Conservation (phyloP, 2,888 invertebrate species). For the Nemapogon koenigi region DNA sequence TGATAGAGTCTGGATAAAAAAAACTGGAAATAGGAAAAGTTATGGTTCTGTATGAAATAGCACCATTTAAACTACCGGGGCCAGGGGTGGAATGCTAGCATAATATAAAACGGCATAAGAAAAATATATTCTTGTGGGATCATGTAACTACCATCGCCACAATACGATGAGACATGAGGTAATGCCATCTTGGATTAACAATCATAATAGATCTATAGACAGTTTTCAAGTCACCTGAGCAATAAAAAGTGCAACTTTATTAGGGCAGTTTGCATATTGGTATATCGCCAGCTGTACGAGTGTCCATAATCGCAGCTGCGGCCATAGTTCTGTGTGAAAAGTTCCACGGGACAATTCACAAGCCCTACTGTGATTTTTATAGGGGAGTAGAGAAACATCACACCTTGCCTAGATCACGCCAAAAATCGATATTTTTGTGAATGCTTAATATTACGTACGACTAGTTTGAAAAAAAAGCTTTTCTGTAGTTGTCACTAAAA, state of each 20-base stretch:
- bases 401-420: conserved; percentile 30
- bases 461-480: too few relatives aligned
- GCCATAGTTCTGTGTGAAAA: conserved; percentile 43
- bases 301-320: conserved; percentile 40
- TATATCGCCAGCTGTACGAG: conserved; percentile 39
- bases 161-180: neutral
- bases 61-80: too few relatives aligned
- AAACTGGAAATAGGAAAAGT: too few relatives aligned
- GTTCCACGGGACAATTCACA: conserved; percentile 45
- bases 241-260: conserved; percentile 57
- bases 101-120: too few relatives aligned
- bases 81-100: too few relatives aligned
- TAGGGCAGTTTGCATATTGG: conserved; percentile 57
- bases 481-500: too few relatives aligned
- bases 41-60: too few relatives aligned
- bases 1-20: too few relatives aligned
- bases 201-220: neutral
- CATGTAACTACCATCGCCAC: neutral
- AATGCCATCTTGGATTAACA: neutral
- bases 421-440: conserved; percentile 5
- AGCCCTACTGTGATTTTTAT: conserved; percentile 31
- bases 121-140: too few relatives aligned
- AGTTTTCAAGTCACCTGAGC: conserved; percentile 15
- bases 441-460: too few relatives aligned
- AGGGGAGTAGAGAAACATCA: conserved; percentile 28